Conservation (phyloP, 1,140 invertebrate genomes). For the Drosophila bipectinata region DNA sequence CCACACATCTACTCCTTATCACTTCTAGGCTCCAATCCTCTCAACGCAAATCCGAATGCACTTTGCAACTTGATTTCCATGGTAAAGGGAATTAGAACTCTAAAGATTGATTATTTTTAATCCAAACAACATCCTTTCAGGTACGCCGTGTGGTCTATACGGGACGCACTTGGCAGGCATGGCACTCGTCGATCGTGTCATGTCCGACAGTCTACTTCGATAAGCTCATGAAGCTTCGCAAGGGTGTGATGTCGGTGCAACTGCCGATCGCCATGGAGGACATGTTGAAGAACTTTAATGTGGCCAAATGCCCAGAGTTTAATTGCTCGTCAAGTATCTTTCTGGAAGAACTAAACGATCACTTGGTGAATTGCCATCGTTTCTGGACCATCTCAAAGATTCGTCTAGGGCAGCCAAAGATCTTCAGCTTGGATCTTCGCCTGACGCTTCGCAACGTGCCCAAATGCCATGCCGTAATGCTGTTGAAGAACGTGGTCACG, state of each 20-base stretch:
- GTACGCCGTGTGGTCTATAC: not conserved
- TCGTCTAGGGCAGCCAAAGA: not conserved
- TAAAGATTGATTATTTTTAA: not conserved
- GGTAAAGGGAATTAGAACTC: not conserved
- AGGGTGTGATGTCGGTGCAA: not conserved
- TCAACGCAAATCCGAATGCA: not conserved
- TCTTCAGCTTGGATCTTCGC: not conserved
- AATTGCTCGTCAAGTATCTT: not conserved
- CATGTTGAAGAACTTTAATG: not conserved
- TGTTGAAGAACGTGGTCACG: not conserved
- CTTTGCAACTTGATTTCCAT: not conserved
- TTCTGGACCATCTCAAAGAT: not conserved
- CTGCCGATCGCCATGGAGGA: not conserved
- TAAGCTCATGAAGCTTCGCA: not conserved
- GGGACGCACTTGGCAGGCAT: not conserved
- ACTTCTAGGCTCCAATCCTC: not conserved
- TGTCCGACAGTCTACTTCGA: not conserved
- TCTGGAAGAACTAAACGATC: not conserved
- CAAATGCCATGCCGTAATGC: conserved; percentile 2
- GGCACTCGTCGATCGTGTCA: not conserved
- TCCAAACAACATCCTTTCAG: not conserved
- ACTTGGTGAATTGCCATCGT: not conserved
- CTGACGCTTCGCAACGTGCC: not conserved
- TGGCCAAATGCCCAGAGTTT: not conserved
- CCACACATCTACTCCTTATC: not conserved